Conservation (phyloP, 2,113 vertebrate species). For the Aptenodytes patagonicus region DNA sequence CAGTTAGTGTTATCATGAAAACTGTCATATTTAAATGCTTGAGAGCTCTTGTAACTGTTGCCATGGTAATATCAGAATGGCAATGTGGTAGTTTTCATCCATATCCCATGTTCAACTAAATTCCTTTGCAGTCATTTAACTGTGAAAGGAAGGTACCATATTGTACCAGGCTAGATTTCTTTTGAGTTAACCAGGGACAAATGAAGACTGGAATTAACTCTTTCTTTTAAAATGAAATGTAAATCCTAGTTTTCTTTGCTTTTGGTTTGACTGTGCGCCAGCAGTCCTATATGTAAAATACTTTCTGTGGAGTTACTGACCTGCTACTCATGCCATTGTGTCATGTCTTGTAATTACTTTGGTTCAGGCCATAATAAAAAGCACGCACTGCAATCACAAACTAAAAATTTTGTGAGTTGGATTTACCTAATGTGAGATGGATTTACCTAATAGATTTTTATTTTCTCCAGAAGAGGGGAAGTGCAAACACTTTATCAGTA, state of each 20-base stretch:
- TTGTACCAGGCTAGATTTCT: not conserved
- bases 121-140: conserved; percentile 15
- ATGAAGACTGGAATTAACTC: not conserved
- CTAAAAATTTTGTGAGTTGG: not conserved
- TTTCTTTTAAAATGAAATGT: not conserved
- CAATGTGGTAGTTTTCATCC: conserved; percentile 27
- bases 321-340: not conserved
- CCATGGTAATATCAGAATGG: conserved; percentile 60
- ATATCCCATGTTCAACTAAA: conserved; percentile 43
- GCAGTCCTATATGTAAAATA: not conserved
- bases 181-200: not conserved
- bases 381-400: not conserved
- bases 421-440: no score
- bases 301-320: not conserved
- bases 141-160: not conserved
- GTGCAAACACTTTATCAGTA: not conserved
- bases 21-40: conserved; percentile 61
- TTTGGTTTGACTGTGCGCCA: not conserved
- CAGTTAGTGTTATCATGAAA: conserved; percentile 36
- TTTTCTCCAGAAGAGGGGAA: not conserved
- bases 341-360: not conserved
- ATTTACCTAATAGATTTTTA: not conserved
- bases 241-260: not conserved
- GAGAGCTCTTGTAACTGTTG: conserved; percentile 56
- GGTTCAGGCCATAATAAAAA: not conserved